These are phyloP conservation scores for Dinomys branickii DNA, from an alignment of 2,113 vertebrate genomes.

Conservation along the genomic window DNA sequence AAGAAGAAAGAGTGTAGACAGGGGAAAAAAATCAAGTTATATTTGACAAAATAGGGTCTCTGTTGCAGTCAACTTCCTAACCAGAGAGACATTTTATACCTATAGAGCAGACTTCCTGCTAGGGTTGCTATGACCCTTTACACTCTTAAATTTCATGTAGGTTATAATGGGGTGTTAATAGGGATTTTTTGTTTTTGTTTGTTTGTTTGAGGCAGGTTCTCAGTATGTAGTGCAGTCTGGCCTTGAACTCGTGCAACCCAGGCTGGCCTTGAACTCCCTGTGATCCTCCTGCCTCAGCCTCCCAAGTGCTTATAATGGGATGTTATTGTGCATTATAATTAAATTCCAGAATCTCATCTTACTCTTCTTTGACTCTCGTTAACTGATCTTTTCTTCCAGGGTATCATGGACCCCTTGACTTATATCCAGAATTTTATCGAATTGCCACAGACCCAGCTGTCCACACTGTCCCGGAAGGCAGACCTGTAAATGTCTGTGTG, in stretches of 20 bases:
- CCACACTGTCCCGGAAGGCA: slow-evolving; percentile 92
- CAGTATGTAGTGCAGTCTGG: background rate
- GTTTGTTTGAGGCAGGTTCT: background rate
- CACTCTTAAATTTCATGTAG: background rate
- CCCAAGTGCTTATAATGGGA: fast-evolving
- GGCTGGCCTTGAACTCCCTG: background rate
- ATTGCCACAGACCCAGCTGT: slow-evolving; percentile 94
- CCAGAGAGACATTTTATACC: background rate
- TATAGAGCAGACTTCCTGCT: background rate
- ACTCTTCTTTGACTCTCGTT: slow-evolving; percentile 12
- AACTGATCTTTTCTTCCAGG: slow-evolving; percentile 83
- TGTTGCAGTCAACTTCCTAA: background rate
- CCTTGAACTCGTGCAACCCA: background rate
- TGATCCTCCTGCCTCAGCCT: background rate
- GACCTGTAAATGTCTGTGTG: slow-evolving; percentile 94
- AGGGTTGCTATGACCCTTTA: background rate
- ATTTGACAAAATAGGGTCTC: slow-evolving; percentile 5
- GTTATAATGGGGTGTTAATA: fast-evolving
- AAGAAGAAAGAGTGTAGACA: background rate
- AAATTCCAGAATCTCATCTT: slow-evolving; percentile 37
- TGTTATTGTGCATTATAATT: background rate
- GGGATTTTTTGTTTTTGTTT: background rate
- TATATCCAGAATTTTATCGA: slow-evolving; percentile 97
- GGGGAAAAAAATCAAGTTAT: background rate
- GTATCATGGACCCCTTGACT: slow-evolving; percentile 96